Conservation (phyloP, 2,888 invertebrate species). For the Caenorhabditis parvicauda region DNA sequence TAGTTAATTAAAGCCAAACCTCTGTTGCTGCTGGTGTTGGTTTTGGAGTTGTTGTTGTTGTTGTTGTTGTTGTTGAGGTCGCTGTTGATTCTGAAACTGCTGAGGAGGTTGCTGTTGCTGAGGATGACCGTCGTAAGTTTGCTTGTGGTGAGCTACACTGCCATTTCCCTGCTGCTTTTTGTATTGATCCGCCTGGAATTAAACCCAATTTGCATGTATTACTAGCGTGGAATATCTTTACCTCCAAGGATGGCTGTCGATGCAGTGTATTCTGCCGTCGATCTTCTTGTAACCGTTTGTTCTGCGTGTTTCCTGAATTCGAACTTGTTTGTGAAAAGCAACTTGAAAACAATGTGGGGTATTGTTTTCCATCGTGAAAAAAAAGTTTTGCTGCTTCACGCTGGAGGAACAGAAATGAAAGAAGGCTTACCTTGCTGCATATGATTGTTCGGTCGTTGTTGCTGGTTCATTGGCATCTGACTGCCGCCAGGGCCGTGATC, state of each 20-base stretch:
- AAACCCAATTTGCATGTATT: too few relatives aligned
- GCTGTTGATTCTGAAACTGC: conserved; percentile 10
- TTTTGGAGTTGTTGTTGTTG: conserved; percentile 32
- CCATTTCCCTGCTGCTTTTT: not conserved
- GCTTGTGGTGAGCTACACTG: not conserved
- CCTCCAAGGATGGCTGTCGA: conserved; percentile 31
- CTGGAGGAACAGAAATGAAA: too few relatives aligned
- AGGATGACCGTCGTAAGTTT: too few relatives aligned
- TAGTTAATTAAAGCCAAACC: too few relatives aligned
- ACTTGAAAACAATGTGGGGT: too few relatives aligned
- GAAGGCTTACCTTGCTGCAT: too few relatives aligned
- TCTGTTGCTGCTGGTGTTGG: conserved; percentile 43
- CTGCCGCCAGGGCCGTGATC: not conserved
- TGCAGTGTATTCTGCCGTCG: conserved; percentile 28
- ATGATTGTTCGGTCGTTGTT: too few relatives aligned
- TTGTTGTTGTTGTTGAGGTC: conserved; percentile 13
- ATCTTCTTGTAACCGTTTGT: not conserved
- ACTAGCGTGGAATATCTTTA: too few relatives aligned
- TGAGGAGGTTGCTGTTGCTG: conserved; percentile 10
- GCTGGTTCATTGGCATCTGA: not conserved
- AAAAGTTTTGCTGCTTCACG: too few relatives aligned
- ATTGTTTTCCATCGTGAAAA: too few relatives aligned
- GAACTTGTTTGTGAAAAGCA: too few relatives aligned
- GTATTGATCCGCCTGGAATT: not conserved
- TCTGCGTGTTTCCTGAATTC: too few relatives aligned